Conservation (phyloP, 2,113 vertebrate species). For the Phyllopteryx taeniolatus region DNA sequence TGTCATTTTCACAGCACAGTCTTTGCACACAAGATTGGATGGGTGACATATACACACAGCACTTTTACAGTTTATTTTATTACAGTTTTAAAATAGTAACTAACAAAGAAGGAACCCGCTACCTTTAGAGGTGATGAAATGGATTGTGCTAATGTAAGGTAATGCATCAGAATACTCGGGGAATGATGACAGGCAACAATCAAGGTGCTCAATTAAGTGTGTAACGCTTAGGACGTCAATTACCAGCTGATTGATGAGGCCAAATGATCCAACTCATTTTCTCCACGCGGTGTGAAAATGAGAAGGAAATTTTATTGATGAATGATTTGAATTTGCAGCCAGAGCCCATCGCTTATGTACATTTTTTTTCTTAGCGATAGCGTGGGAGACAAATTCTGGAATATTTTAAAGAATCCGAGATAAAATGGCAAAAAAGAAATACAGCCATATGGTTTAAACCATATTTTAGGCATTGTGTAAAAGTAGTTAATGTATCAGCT, state of each 20-base stretch:
- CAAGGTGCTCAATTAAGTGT: constrained; percentile 93
- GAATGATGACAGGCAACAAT: constrained; percentile 80
- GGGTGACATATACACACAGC: constrained; percentile 65
- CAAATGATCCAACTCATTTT: constrained; percentile 89
- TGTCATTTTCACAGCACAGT: constrained; percentile 61
- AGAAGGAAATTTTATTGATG: constrained; percentile 78
- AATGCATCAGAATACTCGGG: constrained; percentile 62
- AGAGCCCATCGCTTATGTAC: constrained; percentile 39
- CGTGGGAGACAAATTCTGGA: not conserved
- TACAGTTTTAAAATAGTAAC: not conserved
- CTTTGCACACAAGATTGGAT: constrained; percentile 68
- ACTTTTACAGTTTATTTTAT: not conserved
- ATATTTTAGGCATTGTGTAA: constrained; percentile 11
- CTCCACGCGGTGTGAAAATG: constrained; percentile 84
- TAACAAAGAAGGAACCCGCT: not conserved
- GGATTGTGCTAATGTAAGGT: constrained; percentile 26
- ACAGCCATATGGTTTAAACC: not conserved
- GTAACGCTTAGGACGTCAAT: constrained; percentile 92
- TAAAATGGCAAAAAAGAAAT: not conserved
- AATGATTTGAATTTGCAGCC: constrained; percentile 74
- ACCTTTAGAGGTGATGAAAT: not conserved
- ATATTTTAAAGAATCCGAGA: not conserved
- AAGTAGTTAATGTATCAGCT: constrained; percentile 51
- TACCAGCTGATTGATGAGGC: constrained; percentile 93
- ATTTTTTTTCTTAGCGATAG: not conserved